These are phyloP conservation scores for Leguminivora glycinivorella DNA, from an alignment of 1,140 invertebrate species.

Conservation along the genomic window DNA sequence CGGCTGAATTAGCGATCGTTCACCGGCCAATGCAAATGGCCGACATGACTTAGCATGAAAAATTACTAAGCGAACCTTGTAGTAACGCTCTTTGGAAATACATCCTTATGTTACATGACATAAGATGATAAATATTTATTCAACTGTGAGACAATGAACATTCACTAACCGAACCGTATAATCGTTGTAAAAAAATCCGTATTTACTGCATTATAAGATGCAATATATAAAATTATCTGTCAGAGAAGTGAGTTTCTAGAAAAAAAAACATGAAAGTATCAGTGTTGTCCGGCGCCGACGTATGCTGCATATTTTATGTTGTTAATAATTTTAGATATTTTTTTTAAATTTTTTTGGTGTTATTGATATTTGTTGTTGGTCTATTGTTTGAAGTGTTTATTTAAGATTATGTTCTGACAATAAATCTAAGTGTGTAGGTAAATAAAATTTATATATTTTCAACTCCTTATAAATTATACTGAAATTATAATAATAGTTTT, in stretches of 20 bases:
- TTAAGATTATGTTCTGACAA: background rate
- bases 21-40: conserved; percentile 49
- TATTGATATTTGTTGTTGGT: background rate
- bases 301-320: conserved; percentile 47
- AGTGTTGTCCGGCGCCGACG: conserved; percentile 45
- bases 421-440: too few relatives aligned
- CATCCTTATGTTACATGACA: background rate
- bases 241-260: background rate
- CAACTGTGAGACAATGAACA: background rate
- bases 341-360: background rate
- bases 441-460: too few relatives aligned
- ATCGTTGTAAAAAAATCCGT: background rate
- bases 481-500: background rate
- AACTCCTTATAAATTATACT: too few relatives aligned
- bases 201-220: background rate
- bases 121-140: background rate
- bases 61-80: conserved; percentile 28
- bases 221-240: background rate
- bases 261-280: background rate
- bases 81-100: background rate
- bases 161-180: background rate
- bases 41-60: conserved; percentile 38
- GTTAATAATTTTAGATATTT: background rate
- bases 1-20: conserved; percentile 48
- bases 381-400: background rate